Evolutionary conservation across 2,797 vertebrate species (phyloP).

Genomic region (Dicrostonyx torquatus): DNA sequence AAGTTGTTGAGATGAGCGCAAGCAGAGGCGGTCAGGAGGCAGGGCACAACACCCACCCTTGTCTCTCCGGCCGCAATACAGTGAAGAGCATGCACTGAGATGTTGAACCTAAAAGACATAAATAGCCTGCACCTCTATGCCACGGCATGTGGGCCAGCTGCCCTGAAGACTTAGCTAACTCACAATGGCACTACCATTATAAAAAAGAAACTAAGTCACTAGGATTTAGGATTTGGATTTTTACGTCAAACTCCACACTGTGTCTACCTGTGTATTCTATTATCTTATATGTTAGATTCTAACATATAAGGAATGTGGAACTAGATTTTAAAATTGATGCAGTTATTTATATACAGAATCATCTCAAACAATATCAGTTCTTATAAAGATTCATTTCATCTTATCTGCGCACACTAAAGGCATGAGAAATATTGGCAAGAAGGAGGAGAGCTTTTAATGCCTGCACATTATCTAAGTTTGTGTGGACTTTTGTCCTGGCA

Average conservation of each 20-base stretch:
- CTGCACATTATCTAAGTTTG: conserved; percentile 62
- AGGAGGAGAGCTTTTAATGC: conserved; percentile 21
- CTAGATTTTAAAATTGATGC: conserved; percentile 54
- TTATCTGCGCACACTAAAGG: conserved; percentile 54
- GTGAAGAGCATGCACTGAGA: neutral
- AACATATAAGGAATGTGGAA: conserved; percentile 8
- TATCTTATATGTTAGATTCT: conserved; percentile 48
- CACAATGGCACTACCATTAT: neutral
- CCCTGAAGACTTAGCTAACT: neutral
- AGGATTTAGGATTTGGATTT: conserved; percentile 6
- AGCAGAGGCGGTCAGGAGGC: neutral
- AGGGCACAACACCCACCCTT: neutral
- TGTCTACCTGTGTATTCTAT: conserved; percentile 40
- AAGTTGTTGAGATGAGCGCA: neutral
- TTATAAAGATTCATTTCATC: conserved; percentile 57
- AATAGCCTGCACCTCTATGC: neutral
- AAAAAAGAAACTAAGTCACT: conserved; percentile 34
- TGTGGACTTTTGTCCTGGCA: conserved; percentile 66
- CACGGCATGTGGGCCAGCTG: neutral
- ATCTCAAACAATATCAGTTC: conserved; percentile 62
- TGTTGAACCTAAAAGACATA: neutral
- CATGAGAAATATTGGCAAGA: conserved; percentile 36
- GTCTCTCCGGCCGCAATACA: neutral
- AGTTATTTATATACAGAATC: conserved; percentile 53
- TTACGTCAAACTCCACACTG: neutral